Conservation (phyloP, 2,888 invertebrate species). For the Spodoptera littoralis region DNA sequence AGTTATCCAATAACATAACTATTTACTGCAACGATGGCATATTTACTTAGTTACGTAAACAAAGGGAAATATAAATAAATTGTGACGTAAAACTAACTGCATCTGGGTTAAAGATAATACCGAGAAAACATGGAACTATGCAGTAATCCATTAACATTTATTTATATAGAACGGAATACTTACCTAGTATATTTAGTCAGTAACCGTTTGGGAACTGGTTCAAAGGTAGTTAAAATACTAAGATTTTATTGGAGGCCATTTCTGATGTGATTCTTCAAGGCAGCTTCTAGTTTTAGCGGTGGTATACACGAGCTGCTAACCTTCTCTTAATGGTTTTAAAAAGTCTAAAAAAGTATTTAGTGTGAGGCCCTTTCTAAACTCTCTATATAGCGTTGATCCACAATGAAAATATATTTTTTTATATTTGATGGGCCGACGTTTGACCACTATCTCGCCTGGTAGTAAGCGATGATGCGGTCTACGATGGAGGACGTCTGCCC, state of each 20-base stretch:
- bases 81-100: conserved; percentile 24
- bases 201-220: conserved; percentile 28
- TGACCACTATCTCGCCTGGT: no score
- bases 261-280: conserved; percentile 27
- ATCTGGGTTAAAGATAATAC: conserved; percentile 33
- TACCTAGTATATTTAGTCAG: background rate
- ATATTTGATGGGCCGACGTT: no score
- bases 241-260: conserved; percentile 23
- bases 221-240: conserved; percentile 11
- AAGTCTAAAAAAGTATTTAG: no score
- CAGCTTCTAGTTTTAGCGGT: conserved; percentile 13
- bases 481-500: no score
- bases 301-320: conserved; percentile 21
- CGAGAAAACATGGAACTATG: conserved; percentile 39
- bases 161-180: conserved; percentile 1
- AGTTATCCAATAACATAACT: no score
- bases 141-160: conserved; percentile 19
- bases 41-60: no score
- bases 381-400: no score
- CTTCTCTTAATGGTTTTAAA: background rate
- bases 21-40: no score
- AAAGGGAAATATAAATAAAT: conserved; percentile 24
- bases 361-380: no score
- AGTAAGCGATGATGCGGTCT: no score
- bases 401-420: no score